Evolutionary conservation across 2,113 vertebrate genomes (phyloP).

Genomic region (Noctilio leporinus): DNA sequence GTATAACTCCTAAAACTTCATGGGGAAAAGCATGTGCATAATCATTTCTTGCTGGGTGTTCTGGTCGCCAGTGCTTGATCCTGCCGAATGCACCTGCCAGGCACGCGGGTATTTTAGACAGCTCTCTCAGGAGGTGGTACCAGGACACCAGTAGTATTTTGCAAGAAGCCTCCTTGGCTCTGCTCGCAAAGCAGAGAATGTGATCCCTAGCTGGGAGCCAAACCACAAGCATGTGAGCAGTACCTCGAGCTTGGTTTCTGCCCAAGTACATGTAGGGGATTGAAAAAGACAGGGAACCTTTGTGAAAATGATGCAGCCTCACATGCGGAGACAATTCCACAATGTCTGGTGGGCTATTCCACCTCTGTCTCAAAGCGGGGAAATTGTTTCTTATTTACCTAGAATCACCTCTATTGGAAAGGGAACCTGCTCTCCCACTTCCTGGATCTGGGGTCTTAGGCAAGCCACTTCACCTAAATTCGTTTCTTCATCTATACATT

Average conservation of each 20-base stretch:
- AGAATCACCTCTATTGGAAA: neutral
- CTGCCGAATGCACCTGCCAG: neutral
- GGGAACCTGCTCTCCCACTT: neutral
- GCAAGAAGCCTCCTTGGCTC: slow-evolving; percentile 66
- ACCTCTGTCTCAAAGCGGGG: neutral
- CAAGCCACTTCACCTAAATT: neutral
- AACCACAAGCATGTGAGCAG: slow-evolving; percentile 74
- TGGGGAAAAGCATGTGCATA: neutral
- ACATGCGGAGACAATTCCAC: slow-evolving; percentile 23
- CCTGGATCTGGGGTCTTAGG: neutral
- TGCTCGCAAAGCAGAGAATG: slow-evolving; percentile 64
- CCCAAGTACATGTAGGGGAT: slow-evolving; percentile 65
- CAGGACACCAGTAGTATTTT: slow-evolving; percentile 69
- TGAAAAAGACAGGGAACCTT: slow-evolving; percentile 64
- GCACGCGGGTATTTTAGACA: slow-evolving; percentile 19
- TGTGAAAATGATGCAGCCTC: slow-evolving; percentile 34
- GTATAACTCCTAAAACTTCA: neutral
- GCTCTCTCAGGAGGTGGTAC: slow-evolving; percentile 55
- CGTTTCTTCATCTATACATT: neutral
- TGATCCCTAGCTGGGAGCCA: slow-evolving; percentile 69
- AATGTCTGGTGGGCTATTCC: neutral
- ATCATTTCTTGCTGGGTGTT: neutral
- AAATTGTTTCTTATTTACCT: neutral
- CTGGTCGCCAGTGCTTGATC: neutral
- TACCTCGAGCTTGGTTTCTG: slow-evolving; percentile 56